Percentiles rank a stretch among this genome's conserved stretches.
These are phyloP conservation scores for Oryzaephilus surinamensis DNA, from an alignment of 1,140 invertebrate genomes.

Conservation along the genomic window DNA sequence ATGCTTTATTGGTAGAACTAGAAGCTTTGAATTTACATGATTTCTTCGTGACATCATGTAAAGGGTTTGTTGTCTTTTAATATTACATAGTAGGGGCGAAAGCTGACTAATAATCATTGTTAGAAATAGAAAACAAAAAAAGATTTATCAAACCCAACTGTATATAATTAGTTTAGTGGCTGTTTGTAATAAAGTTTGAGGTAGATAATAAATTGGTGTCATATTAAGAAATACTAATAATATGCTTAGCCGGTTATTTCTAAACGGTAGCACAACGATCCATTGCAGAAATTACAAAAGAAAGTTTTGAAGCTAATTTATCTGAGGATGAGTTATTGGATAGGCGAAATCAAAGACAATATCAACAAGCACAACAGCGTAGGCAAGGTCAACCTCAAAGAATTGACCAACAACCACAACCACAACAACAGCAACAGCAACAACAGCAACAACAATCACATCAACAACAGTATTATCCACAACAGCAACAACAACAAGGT, in stretches of 20 bases:
- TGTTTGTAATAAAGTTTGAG: too few species aligned
- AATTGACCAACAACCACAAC: slow-evolving; percentile 45
- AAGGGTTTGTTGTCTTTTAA: too few species aligned
- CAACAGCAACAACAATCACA: slow-evolving; percentile 33
- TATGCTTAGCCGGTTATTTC: slow-evolving; percentile 24
- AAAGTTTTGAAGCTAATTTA: slow-evolving; percentile 52
- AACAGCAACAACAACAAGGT: slow-evolving; percentile 39
- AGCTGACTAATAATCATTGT: too few species aligned
- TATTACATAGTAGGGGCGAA: too few species aligned
- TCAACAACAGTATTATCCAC: slow-evolving; percentile 26
- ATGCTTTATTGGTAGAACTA: too few species aligned
- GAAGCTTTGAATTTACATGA: background rate
- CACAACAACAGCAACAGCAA: slow-evolving; percentile 38
- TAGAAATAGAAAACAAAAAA: too few species aligned
- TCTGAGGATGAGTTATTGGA: slow-evolving; percentile 43
- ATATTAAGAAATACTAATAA: slow-evolving; percentile 18
- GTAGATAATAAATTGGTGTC: slow-evolving; percentile 24
- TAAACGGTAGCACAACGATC: slow-evolving; percentile 39
- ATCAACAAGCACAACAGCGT: slow-evolving; percentile 35
- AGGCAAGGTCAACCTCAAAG: slow-evolving; percentile 32
- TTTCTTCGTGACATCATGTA: background rate
- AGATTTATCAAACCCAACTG: too few species aligned
- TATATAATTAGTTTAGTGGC: too few species aligned
- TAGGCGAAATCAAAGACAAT: slow-evolving; percentile 34
- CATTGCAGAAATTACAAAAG: slow-evolving; percentile 79